phyloP scores from a whole-genome alignment of 2,888 invertebrate genomes.

The Tenthredo amoena region DNA sequence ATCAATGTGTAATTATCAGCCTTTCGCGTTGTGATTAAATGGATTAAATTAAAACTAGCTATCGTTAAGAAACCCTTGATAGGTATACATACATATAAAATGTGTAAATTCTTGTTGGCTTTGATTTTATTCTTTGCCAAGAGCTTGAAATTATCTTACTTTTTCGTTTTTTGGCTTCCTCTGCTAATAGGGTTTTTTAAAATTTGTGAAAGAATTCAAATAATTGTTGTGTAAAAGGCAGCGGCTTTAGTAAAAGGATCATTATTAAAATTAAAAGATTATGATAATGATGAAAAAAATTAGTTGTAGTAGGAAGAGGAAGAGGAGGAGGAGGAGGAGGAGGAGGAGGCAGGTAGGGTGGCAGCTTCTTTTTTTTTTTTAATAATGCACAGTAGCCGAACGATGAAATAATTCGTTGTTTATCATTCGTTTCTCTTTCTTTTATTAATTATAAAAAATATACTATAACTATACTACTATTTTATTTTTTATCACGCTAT shows the following conservation, averaged over 20 bases:
- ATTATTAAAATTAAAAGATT: no score
- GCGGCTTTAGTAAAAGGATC: background rate
- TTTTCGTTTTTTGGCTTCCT: background rate
- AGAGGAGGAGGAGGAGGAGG: background rate
- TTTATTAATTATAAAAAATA: background rate
- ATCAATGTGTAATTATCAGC: conserved; percentile 12
- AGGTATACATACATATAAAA: background rate
- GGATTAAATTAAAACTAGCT: background rate
- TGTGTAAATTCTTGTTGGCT: background rate
- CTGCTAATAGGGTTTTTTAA: background rate
- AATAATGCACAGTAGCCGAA: conserved; percentile 33
- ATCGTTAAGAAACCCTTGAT: background rate
- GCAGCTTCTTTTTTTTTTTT: conserved; percentile 31
- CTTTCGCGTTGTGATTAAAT: conserved; percentile 5
- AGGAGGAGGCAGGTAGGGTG: background rate
- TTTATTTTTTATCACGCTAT: conserved; percentile 64
- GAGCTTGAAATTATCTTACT: background rate
- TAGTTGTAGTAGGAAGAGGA: no score
- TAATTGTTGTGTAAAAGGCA: conserved; percentile 12
- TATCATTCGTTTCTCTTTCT: conserved; percentile 56
- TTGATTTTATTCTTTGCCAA: background rate
- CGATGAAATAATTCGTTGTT: conserved; percentile 48
- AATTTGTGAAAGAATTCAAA: conserved; percentile 32
- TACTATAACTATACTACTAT: conserved; percentile 61
- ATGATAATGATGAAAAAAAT: background rate